Base-by-base conservation (phyloP, 2,113 vertebrate species). In the Hymenochirus boettgeri region DNA sequence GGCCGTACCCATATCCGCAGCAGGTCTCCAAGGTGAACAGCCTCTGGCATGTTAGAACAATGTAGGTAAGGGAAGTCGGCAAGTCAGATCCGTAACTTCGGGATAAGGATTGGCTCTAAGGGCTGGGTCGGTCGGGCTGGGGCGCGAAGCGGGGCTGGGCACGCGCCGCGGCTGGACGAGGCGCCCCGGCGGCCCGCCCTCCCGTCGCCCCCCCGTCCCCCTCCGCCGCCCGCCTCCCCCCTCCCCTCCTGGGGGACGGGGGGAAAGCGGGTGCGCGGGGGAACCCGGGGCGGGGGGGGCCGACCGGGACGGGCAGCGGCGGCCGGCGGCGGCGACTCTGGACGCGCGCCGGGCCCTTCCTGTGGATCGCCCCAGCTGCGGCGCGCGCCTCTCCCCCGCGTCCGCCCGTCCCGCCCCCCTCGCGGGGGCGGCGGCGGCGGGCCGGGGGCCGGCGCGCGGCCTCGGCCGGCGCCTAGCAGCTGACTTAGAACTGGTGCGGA, bases 321-420 rank as follows among this genome's bases (percentile, higher is more conserved):
- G 17, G 42, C 15, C 21, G n/a, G 61, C 12, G 17, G 53, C 48
- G 29, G 29, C 65, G 46, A 66, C 54, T 66, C 45, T 69, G 45
- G 65, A 74, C 23, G 57, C 47, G 42, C 69, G 65, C 70, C 57
- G 60, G 70, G 73, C 70, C 70, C 65, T 74, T 72, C 73, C 60
- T 17, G 57, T 74, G 64, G 64, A 72, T 70, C 51, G 55, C 61
- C 56, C 65, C 73, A 72, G n/a, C n/a, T n/a, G n/a, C n/a, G n/a
- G n/a, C n/a, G n/a, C n/a, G n/a, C n/a, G n/a, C n/a, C n/a, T n/a
- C n/a, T n/a, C n/a, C n/a, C n/a, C n/a, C n/a, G n/a, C n/a, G n/a
- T n/a, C n/a, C n/a, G n/a, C n/a, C n/a, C 29, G 5, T 10, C 29
- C 4, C 29, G 5, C 10, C 29, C 29, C 29, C 29, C 5, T 31